phyloP scores from a whole-genome alignment of 2,113 vertebrate species.

The Coreoperca whiteheadi region DNA sequence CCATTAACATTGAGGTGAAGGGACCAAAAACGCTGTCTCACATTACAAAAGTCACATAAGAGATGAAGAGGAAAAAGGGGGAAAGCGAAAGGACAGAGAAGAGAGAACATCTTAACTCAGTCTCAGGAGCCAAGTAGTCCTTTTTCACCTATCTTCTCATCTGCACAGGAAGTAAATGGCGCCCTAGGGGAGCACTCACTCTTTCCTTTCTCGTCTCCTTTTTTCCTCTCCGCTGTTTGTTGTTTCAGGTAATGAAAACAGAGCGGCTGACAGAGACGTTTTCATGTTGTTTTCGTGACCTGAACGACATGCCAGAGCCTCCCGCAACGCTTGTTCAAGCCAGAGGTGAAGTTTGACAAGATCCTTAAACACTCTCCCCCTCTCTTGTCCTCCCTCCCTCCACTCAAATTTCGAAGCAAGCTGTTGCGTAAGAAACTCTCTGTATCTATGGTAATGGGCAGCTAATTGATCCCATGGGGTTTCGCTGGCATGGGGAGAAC shows the following conservation, averaged over 20 bases:
- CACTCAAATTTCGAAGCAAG: slow-evolving; percentile 57
- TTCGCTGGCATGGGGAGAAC: slow-evolving; percentile 63
- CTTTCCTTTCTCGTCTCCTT: slow-evolving; percentile 71
- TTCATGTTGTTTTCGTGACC: slow-evolving; percentile 79
- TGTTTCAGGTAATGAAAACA: slow-evolving; percentile 86
- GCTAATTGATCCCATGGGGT: slow-evolving; percentile 76
- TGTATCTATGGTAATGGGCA: slow-evolving; percentile 69
- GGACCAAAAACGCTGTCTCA: background rate
- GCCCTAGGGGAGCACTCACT: slow-evolving; percentile 74
- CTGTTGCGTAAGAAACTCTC: slow-evolving; percentile 68
- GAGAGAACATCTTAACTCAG: slow-evolving; percentile 56
- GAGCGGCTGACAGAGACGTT: slow-evolving; percentile 78
- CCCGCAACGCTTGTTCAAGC: slow-evolving; percentile 77
- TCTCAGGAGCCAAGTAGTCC: slow-evolving; percentile 73
- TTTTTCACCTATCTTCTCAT: slow-evolving; percentile 80
- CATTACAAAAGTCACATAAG: background rate
- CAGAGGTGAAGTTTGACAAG: slow-evolving; percentile 79
- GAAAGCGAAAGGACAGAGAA: background rate
- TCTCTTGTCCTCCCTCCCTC: background rate
- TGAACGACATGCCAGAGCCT: slow-evolving; percentile 74
- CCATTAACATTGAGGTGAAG: background rate
- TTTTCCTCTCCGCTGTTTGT: slow-evolving; percentile 67
- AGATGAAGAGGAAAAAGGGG: background rate
- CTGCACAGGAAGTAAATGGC: slow-evolving; percentile 80
- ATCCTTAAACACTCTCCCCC: slow-evolving; percentile 54